Evolutionary conservation across 2,888 invertebrate species (phyloP).

Genomic region (Cryptosula pallasiana): DNA sequence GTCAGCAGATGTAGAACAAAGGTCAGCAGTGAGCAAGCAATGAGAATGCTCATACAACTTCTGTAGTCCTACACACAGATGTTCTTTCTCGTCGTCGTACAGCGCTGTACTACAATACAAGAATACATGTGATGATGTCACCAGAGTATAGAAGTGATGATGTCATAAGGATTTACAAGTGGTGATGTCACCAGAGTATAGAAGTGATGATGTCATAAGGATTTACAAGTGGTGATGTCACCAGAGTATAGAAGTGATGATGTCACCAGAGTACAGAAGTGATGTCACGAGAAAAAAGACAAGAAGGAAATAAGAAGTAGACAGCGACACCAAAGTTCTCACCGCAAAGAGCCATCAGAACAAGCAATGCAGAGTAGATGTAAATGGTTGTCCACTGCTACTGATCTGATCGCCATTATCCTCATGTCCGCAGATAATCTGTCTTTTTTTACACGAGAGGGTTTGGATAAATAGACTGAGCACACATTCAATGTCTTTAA

Average conservation of each 20-base stretch:
- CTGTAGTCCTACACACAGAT: not conserved
- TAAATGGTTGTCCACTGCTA: not conserved
- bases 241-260: not conserved
- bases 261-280: not conserved
- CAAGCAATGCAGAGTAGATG: not conserved
- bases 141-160: not conserved
- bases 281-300: too few relatives aligned
- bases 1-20: not conserved
- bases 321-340: too few relatives aligned
- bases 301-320: too few relatives aligned
- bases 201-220: not conserved
- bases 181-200: not conserved
- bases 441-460: not conserved
- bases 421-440: not conserved
- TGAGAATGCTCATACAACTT: not conserved
- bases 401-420: not conserved
- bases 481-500: not conserved
- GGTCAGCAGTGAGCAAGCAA: not conserved
- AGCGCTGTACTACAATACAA: not conserved
- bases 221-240: not conserved
- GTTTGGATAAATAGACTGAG: not conserved
- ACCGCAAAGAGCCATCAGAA: not conserved
- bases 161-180: not conserved
- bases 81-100: not conserved
- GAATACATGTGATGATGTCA: not conserved